Evolutionary conservation across 1,140 invertebrate species (phyloP), one percentile per base, ranked within the genome.

Genomic region (Littorina saxatilis): DNA sequence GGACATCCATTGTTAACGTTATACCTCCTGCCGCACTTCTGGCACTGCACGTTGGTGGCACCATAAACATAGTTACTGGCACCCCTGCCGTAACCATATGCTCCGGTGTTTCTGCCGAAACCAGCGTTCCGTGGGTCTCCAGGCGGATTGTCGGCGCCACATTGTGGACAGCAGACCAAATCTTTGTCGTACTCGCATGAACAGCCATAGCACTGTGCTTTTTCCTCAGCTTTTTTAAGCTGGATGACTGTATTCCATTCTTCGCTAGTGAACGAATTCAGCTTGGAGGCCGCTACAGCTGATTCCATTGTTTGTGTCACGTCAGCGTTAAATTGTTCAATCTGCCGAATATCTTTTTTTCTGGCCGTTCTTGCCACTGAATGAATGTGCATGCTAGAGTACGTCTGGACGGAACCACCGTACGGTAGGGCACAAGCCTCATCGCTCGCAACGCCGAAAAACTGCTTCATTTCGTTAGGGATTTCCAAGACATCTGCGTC

Each of bases 401-500:
- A n/a, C n/a, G n/a, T n/a, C n/a, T n/a, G n/a, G n/a, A n/a, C n/a
- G n/a, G n/a, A n/a, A n/a, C n/a, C n/a, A n/a, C n/a, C n/a, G n/a
- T n/a, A n/a, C n/a, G n/a, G n/a, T n/a, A n/a, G n/a, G n/a, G n/a
- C n/a, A n/a, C n/a, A n/a, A n/a, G n/a, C n/a, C n/a, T n/a, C 4
- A 35, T 39, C 13, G 55, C 55, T 23, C 9, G 20, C 4, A 5
- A 3, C 23, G 0, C 29, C 50, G 58, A 76, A 52, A 32, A 39
- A 76, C 5, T 52, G 55, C 7, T 32, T 20, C 47, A 80, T 15
- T 27, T 68, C 0, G 11, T 7, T 32, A 20, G 78, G 61, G 4
- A 70, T 47, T 68, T 43, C 66, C 4, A 80, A 5, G 32, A 70
- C 17, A 29, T 80, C 78, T 11, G 78, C 78, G 7, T 80, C 78